Evolutionary conservation across 2,797 vertebrate genomes (phyloP), one percentile per base, ranked within the genome.

Genomic region (Meriones psammophilus): DNA sequence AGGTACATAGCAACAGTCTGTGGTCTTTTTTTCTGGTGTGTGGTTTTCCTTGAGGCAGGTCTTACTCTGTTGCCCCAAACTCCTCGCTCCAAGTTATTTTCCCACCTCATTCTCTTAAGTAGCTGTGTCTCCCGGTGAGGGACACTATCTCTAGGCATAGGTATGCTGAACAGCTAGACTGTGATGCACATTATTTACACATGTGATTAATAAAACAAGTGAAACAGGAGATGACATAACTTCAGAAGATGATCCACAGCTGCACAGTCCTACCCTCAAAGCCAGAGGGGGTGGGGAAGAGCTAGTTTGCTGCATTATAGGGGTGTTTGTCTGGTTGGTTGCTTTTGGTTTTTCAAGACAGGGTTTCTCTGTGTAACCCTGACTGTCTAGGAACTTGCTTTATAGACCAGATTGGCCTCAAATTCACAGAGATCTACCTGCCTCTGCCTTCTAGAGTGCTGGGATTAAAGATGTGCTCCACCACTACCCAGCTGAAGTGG

Each of bases 121-220:
- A 78, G 30, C 50, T 71, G 74, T 50, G 83, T 58, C 77, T 71
- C 28, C 46, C 71, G 84, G 36, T 26, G 33, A 28, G 22, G 54
- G n/a, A n/a, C 30, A 18, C 9, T 68, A 36, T 4, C 36, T 33
- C 50, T 0, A 2, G 36, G n/a, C 64, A 46, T 30, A 71, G 80
- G 76, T 62, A 64, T 89, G 86, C 92, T 14, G n/a, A 95, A 68
- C 68, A 69, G 92, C 77, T 95, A 87, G 69, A 87, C 83, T 18
- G 64, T 68, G 80, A 87, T 26, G 8, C 69, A 83, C 71, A 71
- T 68, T 58, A 15, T 96, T 94, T 86, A 94, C 26, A 94, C 9
- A 18, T 88, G 77, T 74, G 71, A 50, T 66, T 28, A 50, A 64
- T 69, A 60, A 95, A 91, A n/a, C 62, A 46, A 20, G 28, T 30